These are phyloP conservation scores for Drosophila prostipennis DNA, from an alignment of 2,888 invertebrate genomes.

Conservation along the genomic window DNA sequence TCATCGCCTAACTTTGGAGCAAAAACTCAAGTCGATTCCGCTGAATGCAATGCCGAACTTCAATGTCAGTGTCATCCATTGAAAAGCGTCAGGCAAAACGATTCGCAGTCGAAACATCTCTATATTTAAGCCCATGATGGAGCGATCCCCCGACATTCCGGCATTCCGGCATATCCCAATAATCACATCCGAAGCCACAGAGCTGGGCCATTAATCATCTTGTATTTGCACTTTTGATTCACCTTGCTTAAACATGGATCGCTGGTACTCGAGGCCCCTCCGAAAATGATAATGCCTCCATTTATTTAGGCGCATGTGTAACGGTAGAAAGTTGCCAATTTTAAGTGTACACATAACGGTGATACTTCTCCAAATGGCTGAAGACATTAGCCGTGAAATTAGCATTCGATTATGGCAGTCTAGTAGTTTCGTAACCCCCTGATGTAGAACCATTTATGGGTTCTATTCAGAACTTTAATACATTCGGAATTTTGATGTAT, in stretches of 20 bases:
- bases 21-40: constrained; percentile 23
- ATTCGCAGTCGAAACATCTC: constrained; percentile 9
- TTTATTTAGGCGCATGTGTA: constrained; percentile 45
- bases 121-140: constrained; percentile 24
- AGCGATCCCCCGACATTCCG: constrained; percentile 9
- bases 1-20: constrained; percentile 65
- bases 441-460: background rate
- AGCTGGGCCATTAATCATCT: constrained; percentile 30
- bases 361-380: background rate
- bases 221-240: constrained; percentile 63
- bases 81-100: no score
- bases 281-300: constrained; percentile 17
- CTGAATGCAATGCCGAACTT: constrained; percentile 42
- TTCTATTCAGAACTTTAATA: background rate
- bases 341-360: constrained; percentile 32
- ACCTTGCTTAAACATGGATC: constrained; percentile 35
- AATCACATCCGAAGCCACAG: constrained; percentile 16
- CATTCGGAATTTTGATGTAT: background rate
- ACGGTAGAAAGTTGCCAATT: constrained; percentile 70
- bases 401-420: constrained; percentile 26
- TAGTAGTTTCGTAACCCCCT: constrained; percentile 13
- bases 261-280: constrained; percentile 7
- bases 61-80: constrained; percentile 42
- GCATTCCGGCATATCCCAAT: constrained; percentile 7
- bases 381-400: constrained; percentile 20